A percentile compares a stretch with the other conserved stretches of the same genome.
phyloP scores from a whole-genome alignment of 2,113 vertebrate genomes.

The Rana temporaria region DNA sequence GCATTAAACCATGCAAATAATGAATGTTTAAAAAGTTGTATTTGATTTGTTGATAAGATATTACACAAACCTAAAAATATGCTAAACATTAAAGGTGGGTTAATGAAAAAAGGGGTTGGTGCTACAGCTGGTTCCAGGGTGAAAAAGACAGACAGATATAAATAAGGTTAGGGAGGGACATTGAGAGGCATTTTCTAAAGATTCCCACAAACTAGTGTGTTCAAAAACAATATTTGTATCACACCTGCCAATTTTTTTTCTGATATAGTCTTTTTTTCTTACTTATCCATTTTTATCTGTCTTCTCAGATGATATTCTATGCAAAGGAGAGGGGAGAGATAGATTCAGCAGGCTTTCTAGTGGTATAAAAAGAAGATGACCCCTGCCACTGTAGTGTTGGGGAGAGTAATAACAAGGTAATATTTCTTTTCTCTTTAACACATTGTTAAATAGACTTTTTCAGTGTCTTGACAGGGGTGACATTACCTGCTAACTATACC shows the following conservation, averaged over 20 bases:
- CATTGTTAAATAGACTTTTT: conserved; percentile 14
- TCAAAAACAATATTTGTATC: neutral
- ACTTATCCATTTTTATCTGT: conserved; percentile 43
- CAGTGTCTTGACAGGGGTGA: conserved; percentile 4
- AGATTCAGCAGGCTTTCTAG: conserved; percentile 47
- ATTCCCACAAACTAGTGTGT: no score
- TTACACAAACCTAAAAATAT: no score
- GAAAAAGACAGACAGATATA: no score
- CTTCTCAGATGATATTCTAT: conserved; percentile 43
- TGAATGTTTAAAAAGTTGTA: no score
- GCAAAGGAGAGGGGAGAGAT: conserved; percentile 42
- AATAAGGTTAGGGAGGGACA: no score
- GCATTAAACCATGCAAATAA: no score
- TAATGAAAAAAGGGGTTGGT: no score
- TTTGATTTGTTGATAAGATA: no score
- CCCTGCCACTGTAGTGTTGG: conserved; percentile 45
- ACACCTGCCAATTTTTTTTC: neutral
- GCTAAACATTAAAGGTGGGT: no score
- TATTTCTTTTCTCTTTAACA: conserved; percentile 36
- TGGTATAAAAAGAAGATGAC: conserved; percentile 45
- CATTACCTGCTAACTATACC: neutral
- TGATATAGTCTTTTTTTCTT: conserved; percentile 14
- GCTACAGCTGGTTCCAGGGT: no score
- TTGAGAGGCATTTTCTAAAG: no score
- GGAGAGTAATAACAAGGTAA: conserved; percentile 38